These are phyloP conservation scores for Chromobotia macracanthus DNA, from an alignment of 2,797 vertebrate species.

Conservation along the genomic window DNA sequence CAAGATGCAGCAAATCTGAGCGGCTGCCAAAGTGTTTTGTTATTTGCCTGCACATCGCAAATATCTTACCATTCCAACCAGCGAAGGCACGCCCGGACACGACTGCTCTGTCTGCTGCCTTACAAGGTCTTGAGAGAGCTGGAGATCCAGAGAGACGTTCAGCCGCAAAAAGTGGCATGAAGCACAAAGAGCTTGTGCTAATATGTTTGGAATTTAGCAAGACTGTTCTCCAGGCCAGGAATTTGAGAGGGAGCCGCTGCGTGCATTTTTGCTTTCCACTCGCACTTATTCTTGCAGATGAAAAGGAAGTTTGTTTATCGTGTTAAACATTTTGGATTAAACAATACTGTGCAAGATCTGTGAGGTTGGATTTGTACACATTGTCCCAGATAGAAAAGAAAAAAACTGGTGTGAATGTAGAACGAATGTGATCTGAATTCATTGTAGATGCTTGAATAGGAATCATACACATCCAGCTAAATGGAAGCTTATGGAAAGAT, in stretches of 20 bases:
- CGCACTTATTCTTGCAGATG: constrained; percentile 17
- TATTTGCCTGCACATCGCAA: constrained; percentile 32
- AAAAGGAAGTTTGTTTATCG: not conserved
- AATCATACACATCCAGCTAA: not conserved
- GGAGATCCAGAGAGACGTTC: constrained; percentile 7
- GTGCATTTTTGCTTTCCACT: too few species aligned
- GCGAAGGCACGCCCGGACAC: too few species aligned
- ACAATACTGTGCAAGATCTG: constrained; percentile 2
- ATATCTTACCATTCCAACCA: constrained; percentile 36
- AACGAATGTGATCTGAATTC: not conserved
- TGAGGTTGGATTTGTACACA: not conserved
- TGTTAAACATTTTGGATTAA: constrained; percentile 2
- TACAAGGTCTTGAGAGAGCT: constrained; percentile 51
- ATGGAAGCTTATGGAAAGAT: not conserved
- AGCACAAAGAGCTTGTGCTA: constrained; percentile 47
- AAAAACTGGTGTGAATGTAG: constrained; percentile 7
- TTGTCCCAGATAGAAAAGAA: not conserved
- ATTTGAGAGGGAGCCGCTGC: constrained; percentile 47
- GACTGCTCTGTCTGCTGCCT: constrained; percentile 4
- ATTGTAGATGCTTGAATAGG: too few species aligned
- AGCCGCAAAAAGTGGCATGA: constrained; percentile 33
- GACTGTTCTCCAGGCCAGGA: constrained; percentile 58
- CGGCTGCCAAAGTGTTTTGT: not conserved
- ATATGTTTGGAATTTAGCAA: constrained; percentile 60
- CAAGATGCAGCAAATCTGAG: not conserved